Conservation (phyloP, 2,888 invertebrate species). For the Caenorhabditis sp. region DNA sequence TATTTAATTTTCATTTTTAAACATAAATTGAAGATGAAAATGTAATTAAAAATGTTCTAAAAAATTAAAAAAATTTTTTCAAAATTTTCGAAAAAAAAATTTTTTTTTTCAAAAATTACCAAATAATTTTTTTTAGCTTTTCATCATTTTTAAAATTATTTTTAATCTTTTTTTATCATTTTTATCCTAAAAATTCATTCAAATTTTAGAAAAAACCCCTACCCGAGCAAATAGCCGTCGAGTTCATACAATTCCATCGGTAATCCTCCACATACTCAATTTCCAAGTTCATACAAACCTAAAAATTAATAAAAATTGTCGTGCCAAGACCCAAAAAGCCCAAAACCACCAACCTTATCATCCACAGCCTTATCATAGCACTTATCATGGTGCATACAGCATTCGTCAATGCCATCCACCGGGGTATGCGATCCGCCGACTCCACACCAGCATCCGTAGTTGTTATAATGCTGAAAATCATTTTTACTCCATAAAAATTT, state of each 20-base stretch:
- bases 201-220: no score
- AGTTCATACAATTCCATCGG: slow-evolving; percentile 71
- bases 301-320: neutral
- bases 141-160: no score
- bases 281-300: slow-evolving; percentile 75
- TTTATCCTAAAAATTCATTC: no score
- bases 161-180: no score
- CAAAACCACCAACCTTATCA: slow-evolving; percentile 36
- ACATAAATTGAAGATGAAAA: no score
- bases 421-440: slow-evolving; percentile 79
- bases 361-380: slow-evolving; percentile 81
- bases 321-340: neutral
- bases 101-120: no score
- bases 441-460: slow-evolving; percentile 82
- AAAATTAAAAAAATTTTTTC: no score
- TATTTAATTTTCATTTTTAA: no score
- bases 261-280: slow-evolving; percentile 79
- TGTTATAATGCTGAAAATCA: slow-evolving; percentile 75
- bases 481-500: neutral
- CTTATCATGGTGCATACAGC: slow-evolving; percentile 81
- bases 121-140: no score
- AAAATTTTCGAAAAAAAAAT: no score
- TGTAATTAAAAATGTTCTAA: no score
- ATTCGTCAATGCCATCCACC: slow-evolving; percentile 81
- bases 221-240: slow-evolving; percentile 69